phyloP scores from a whole-genome alignment of 2,113 vertebrate genomes.

The Poeciliopsis turrubarensis region DNA sequence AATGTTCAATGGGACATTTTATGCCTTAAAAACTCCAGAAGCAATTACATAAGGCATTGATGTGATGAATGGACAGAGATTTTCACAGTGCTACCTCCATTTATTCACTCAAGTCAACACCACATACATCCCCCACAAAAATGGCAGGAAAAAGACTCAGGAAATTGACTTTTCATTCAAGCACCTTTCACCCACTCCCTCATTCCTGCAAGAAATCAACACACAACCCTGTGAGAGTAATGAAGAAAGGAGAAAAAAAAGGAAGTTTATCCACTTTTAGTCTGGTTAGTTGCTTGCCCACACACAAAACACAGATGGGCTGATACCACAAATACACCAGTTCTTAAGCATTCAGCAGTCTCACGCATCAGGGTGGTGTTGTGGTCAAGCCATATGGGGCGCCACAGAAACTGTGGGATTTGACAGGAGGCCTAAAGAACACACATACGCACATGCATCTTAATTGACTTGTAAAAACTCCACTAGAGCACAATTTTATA shows the following conservation, averaged over 20 bases:
- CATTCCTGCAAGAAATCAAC: slow-evolving; percentile 30
- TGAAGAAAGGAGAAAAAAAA: slow-evolving; percentile 7
- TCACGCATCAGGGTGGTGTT: slow-evolving; percentile 66
- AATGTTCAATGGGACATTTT: slow-evolving; percentile 26
- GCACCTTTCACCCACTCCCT: slow-evolving; percentile 43
- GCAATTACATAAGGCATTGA: slow-evolving; percentile 49
- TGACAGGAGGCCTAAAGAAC: slow-evolving; percentile 66
- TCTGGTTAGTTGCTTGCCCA: slow-evolving; percentile 9
- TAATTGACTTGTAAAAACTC: slow-evolving; percentile 81
- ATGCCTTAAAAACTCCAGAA: slow-evolving; percentile 46
- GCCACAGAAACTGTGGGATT: slow-evolving; percentile 66
- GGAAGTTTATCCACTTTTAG: slow-evolving; percentile 19
- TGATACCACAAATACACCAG: slow-evolving; percentile 57
- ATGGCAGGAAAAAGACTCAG: slow-evolving; percentile 56
- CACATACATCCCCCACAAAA: slow-evolving; percentile 58
- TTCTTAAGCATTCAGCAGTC: slow-evolving; percentile 66
- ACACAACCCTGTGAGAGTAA: slow-evolving; percentile 27
- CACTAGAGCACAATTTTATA: slow-evolving; percentile 76
- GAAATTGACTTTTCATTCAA: slow-evolving; percentile 71
- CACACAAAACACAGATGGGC: slow-evolving; percentile 44
- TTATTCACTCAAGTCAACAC: slow-evolving; percentile 62
- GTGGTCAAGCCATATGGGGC: slow-evolving; percentile 75
- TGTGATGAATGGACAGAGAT: slow-evolving; percentile 69
- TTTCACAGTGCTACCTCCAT: slow-evolving; percentile 55
- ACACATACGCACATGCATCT: slow-evolving; percentile 60